Evolutionary conservation across 2,797 vertebrate genomes (phyloP), one percentile per base, ranked within the genome.

Genomic region (Cygnus olor): DNA sequence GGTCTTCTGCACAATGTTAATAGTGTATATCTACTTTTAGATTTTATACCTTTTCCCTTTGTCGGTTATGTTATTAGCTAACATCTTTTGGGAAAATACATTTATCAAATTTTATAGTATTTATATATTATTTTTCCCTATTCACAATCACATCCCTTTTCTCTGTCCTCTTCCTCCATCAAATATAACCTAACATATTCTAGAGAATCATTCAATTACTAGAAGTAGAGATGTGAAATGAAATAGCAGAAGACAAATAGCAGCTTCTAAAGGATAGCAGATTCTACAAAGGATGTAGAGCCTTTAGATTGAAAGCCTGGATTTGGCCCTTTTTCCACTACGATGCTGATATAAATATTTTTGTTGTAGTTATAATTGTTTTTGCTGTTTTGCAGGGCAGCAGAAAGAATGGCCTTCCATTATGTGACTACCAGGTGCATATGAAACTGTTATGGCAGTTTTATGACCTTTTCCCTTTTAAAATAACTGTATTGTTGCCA

Each of bases 391-490:
- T 32, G 8, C 17, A 14, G 15, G 17, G 4, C 15, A 79, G 20
- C 7, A 61, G 36, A 81, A 71, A 30, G 25, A 70, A 40, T 2
- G 10, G 4, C 9, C 15, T 72, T 83, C 15, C 16, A 47, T 84
- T 83, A 30, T 47, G 28, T 54, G 22, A 58, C 22, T 47, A 25
- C 10, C 5, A 58, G 1, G 1, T 72, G 14, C 10, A 42, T 8
- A 3, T 30, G 30, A 84, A 86, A 84, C 45, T 77, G 17, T 49
- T 57, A 12, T 6, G 68, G 5, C 42, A 4, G 11, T n/a, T 30
- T n/a, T 1, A 1, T 49, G 10, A 65, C 2, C 32, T 74, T 54
- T n/a, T 27, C 2, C 1, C 4, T 38, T 36, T 45, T 84, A 51
- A 8, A 3, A 36, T 78, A 80, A 15, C 2, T 4, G 10, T 19